Percentiles rank a stretch among this genome's conserved stretches.
Evolutionary conservation across 2,888 invertebrate genomes (phyloP).

Genomic region (Elysia crispata): DNA sequence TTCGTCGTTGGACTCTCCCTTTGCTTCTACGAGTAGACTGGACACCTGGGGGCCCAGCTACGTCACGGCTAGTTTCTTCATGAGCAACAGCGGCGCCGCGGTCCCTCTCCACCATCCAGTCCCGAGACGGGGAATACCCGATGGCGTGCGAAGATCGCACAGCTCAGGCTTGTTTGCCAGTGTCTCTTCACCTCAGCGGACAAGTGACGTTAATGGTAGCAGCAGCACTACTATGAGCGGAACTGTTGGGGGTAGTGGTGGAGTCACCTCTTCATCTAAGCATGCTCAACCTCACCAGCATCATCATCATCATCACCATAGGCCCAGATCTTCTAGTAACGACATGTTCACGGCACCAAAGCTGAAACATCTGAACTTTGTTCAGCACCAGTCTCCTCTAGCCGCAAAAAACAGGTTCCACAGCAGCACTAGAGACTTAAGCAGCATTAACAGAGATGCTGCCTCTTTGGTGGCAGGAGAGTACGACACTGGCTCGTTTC

Average conservation of each 20-base stretch:
- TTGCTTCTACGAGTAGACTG: slow-evolving; percentile 30
- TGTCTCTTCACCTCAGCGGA: not conserved
- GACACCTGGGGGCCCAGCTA: slow-evolving; percentile 51
- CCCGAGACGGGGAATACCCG: slow-evolving; percentile 2
- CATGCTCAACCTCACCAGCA: no score
- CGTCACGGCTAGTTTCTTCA: slow-evolving; percentile 45
- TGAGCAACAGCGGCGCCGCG: slow-evolving; percentile 25
- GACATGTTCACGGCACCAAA: no score
- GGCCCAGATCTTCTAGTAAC: no score
- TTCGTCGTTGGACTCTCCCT: slow-evolving; percentile 5
- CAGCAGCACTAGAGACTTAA: not conserved
- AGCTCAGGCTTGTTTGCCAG: not conserved
- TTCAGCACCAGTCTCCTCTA: no score
- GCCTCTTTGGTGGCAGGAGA: not conserved
- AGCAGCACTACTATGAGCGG: slow-evolving; percentile 2
- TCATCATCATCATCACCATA: no score
- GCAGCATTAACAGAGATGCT: not conserved
- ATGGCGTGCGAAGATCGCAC: not conserved
- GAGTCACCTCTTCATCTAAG: not conserved
- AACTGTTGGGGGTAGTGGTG: not conserved
- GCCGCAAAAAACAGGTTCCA: not conserved
- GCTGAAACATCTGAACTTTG: no score
- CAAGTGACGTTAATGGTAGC: not conserved
- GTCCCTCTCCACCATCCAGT: slow-evolving; percentile 21
- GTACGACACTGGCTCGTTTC: not conserved